Evolutionary conservation across 2,888 invertebrate genomes (phyloP), one percentile per base, ranked within the genome.

Genomic region (Nephrotoma flavescens): DNA sequence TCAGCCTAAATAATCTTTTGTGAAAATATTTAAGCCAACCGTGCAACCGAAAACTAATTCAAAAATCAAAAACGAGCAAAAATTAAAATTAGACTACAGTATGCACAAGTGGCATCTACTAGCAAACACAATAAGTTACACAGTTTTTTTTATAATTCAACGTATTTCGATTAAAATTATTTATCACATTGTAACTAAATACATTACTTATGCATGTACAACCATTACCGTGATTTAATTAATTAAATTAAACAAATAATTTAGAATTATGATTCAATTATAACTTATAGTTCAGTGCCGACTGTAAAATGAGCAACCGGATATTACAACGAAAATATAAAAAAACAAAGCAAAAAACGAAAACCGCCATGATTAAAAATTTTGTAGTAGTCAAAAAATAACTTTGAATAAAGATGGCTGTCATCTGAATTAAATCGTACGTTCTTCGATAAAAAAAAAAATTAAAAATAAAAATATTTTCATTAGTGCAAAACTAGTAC

Each of bases 371-470:
- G 31, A 71, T 71, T 71, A 71, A 71, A 71, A 71, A 11, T 71
- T 71, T 71, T 71, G 71, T 71, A 71, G 71, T 71, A 71, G 71
- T 71, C 71, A 71, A 71, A 71, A 71, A 44, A 71, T 31, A 71
- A 71, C 71, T 71, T 71, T 71, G 19, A 71, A 71, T 31, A 84
- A 84, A 84, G 84, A 84, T 84, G 84, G 84, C 84, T 84, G 84
- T 84, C 84, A 84, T 84, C 84, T 84, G 84, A 84, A 42, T n/a
- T 84, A 84, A 84, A 84, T 84, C 84, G 42, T 84, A 84, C 9
- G 42, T 84, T 71, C 71, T 71, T 84, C 42, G 84, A 84, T 84
- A 84, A 84, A 84, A 84, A 41, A n/a, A 83, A 42, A 84, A 42
- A 84, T 42, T 42, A 84, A 84, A 84, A 84, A 84, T 84, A 71